These are phyloP conservation scores for Listronotus bonariensis DNA, from an alignment of 1,140 invertebrate species.

Conservation along the genomic window DNA sequence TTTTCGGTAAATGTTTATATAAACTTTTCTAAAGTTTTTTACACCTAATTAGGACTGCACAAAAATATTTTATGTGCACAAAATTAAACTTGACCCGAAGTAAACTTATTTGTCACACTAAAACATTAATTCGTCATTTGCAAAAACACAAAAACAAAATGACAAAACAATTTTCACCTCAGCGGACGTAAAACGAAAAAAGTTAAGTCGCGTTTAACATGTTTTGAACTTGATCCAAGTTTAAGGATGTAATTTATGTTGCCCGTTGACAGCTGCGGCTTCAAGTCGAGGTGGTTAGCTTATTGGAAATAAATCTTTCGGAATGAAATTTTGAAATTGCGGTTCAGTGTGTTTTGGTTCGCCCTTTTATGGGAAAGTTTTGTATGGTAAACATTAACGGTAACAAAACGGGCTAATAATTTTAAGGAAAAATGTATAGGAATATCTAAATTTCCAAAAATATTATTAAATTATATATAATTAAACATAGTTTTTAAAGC, in stretches of 20 bases:
- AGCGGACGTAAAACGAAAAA: slow-evolving; percentile 5
- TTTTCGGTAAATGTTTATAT: too few species aligned
- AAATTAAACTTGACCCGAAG: background rate
- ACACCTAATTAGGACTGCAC: too few species aligned
- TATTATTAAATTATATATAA: too few species aligned
- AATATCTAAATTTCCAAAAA: too few species aligned
- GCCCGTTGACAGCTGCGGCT: slow-evolving; percentile 3
- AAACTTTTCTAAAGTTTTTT: too few species aligned
- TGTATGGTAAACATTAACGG: too few species aligned
- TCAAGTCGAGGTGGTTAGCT: background rate
- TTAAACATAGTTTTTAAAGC: too few species aligned
- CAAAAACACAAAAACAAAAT: slow-evolving; percentile 6
- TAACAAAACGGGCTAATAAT: too few species aligned
- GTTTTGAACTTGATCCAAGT: slow-evolving; percentile 15
- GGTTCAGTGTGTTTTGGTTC: slow-evolving; percentile 6
- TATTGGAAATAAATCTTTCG: slow-evolving; percentile 22
- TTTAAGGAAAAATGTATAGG: too few species aligned
- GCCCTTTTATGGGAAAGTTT: background rate
- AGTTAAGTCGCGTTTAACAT: slow-evolving; percentile 9
- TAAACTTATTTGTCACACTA: background rate
- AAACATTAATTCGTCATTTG: background rate
- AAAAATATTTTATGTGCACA: too few species aligned
- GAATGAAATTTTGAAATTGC: slow-evolving; percentile 9
- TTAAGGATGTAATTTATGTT: slow-evolving; percentile 14
- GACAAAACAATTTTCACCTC: slow-evolving; percentile 13